These are phyloP conservation scores for Aspidapion aeneum DNA, from an alignment of 2,888 invertebrate species.

Conservation along the genomic window DNA sequence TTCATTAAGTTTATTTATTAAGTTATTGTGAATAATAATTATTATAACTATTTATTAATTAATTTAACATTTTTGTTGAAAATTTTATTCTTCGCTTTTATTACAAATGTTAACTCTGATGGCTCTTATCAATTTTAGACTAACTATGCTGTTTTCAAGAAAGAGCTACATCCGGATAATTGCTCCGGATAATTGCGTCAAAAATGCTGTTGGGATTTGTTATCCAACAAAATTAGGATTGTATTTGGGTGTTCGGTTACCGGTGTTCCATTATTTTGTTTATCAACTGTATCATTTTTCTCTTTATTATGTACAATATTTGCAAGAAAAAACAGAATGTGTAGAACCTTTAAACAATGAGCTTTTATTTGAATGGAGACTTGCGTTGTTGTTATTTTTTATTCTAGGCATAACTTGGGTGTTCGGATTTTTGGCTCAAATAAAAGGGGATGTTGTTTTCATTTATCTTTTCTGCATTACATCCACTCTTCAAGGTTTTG, in stretches of 20 bases:
- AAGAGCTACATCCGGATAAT: too few species aligned
- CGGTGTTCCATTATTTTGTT: constrained; percentile 53
- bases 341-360: constrained; percentile 32
- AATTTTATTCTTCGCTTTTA: too few species aligned
- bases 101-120: too few species aligned
- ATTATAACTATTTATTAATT: too few species aligned
- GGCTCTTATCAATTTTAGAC: too few species aligned
- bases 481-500: constrained; percentile 56
- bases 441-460: constrained; percentile 36
- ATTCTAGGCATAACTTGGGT: constrained; percentile 60
- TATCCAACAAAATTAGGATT: constrained; percentile 55
- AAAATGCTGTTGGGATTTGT: constrained; percentile 47
- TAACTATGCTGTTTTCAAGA: too few species aligned
- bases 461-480: constrained; percentile 54
- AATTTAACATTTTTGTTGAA: too few species aligned
- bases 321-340: constrained; percentile 46
- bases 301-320: constrained; percentile 53
- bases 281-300: constrained; percentile 57
- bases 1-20: too few species aligned
- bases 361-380: constrained; percentile 52
- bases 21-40: too few species aligned
- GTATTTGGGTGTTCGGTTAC: constrained; percentile 55
- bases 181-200: constrained; percentile 50
- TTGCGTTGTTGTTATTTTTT: constrained; percentile 58
- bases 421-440: constrained; percentile 53